phyloP scores from a whole-genome alignment of 35 echinoderm and acorn worm genomes.

The Apostichopus californicus region DNA sequence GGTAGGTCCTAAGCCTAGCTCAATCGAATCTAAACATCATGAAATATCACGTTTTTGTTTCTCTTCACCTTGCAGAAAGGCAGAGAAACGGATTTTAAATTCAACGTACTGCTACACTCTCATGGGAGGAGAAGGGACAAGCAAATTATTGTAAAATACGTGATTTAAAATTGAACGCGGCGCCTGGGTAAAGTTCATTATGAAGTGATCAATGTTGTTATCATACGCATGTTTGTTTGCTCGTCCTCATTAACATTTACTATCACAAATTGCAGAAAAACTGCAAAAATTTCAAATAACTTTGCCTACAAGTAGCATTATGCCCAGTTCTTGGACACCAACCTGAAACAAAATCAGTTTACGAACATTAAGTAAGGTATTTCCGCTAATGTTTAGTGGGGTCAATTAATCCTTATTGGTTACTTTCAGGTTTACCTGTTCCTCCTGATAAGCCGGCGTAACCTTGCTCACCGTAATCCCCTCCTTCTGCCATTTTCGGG shows the following conservation, averaged over 20 bases:
- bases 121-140: neutral
- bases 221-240: constrained; percentile 55
- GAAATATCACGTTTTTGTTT: neutral
- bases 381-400: constrained; percentile 32
- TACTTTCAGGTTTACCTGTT: constrained; percentile 56
- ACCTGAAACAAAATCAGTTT: neutral
- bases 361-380: neutral
- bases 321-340: neutral
- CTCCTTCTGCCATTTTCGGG: constrained; percentile 45
- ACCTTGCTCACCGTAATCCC: constrained; percentile 39
- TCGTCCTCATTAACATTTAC: constrained; percentile 25
- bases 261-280: neutral
- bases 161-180: constrained; percentile 50
- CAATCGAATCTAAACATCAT: neutral
- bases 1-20: neutral
- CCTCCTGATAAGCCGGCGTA: constrained; percentile 58
- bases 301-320: neutral
- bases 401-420: constrained; percentile 62
- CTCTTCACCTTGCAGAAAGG: neutral
- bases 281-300: neutral
- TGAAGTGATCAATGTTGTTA: constrained; percentile 57
- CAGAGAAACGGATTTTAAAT: neutral
- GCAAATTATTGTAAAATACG: neutral
- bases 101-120: neutral
- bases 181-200: constrained; percentile 55